Conservation (phyloP, 2,797 vertebrate species). For the Halcyon chelicuti region DNA sequence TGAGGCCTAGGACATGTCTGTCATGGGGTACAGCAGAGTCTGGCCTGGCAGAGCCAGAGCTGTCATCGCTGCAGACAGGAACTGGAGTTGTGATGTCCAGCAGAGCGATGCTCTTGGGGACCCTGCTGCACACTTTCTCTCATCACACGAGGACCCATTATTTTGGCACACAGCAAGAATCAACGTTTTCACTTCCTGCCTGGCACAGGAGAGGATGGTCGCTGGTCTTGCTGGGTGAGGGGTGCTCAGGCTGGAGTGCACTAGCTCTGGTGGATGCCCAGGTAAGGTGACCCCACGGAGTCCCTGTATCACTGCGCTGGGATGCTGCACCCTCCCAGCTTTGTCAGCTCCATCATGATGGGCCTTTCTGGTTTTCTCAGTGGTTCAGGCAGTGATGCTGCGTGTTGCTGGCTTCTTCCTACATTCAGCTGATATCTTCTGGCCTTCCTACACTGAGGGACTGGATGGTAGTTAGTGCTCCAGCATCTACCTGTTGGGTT, state of each 20-base stretch:
- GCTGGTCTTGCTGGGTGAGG: neutral
- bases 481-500: neutral
- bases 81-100: neutral
- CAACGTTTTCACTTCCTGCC: neutral
- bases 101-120: neutral
- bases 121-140: neutral
- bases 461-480: neutral
- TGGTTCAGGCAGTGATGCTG: neutral
- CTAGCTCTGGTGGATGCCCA: neutral
- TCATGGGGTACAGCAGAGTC: neutral
- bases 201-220: neutral
- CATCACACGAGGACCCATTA: neutral
- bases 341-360: fast-evolving
- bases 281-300: fast-evolving
- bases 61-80: neutral
- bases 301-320: too few relatives aligned
- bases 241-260: neutral
- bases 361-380: neutral
- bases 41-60: fast-evolving
- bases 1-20: neutral
- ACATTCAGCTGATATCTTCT: neutral
- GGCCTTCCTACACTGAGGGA: neutral
- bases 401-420: neutral
- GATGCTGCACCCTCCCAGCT: neutral
- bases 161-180: neutral